Percentiles rank a stretch among this genome's conserved stretches.
Evolutionary conservation across 2,888 invertebrate genomes (phyloP).

Genomic region (Papilio gigon): DNA sequence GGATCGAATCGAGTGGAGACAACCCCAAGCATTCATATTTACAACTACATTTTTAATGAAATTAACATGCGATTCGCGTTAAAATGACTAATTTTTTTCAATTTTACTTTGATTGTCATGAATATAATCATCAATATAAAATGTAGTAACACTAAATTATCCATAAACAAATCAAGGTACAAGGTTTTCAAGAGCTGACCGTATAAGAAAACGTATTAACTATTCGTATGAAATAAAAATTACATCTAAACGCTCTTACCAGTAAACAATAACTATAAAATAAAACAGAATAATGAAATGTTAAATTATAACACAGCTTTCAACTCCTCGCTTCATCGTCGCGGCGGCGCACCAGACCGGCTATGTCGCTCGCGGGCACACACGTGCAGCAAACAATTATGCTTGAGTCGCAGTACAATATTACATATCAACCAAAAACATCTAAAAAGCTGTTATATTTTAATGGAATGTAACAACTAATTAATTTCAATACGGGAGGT

Average conservation of each 20-base stretch:
- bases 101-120: conserved; percentile 67
- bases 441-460: conserved; percentile 64
- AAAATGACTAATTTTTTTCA: conserved; percentile 57
- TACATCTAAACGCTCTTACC: conserved; percentile 79
- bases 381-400: conserved; percentile 36
- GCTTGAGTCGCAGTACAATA: conserved; percentile 41
- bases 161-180: conserved; percentile 80
- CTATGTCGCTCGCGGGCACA: conserved; percentile 61
- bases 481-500: conserved; percentile 43
- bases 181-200: conserved; percentile 74
- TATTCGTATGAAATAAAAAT: conserved; percentile 79
- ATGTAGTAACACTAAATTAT: conserved; percentile 73
- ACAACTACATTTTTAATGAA: conserved; percentile 57
- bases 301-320: conserved; percentile 82
- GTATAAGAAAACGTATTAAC: conserved; percentile 74
- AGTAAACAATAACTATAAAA: conserved; percentile 81
- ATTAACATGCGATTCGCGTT: conserved; percentile 52
- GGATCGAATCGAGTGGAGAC: conserved; percentile 68
- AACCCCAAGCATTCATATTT: conserved; percentile 63
- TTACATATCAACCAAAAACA: conserved; percentile 57
- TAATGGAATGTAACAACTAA: conserved; percentile 76
- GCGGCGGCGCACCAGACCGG: conserved; percentile 70
- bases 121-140: conserved; percentile 78
- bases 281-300: conserved; percentile 81
- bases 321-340: conserved; percentile 70